These are phyloP conservation scores for Mus pahari DNA, from an alignment of 2,113 vertebrate genomes.

Conservation along the genomic window DNA sequence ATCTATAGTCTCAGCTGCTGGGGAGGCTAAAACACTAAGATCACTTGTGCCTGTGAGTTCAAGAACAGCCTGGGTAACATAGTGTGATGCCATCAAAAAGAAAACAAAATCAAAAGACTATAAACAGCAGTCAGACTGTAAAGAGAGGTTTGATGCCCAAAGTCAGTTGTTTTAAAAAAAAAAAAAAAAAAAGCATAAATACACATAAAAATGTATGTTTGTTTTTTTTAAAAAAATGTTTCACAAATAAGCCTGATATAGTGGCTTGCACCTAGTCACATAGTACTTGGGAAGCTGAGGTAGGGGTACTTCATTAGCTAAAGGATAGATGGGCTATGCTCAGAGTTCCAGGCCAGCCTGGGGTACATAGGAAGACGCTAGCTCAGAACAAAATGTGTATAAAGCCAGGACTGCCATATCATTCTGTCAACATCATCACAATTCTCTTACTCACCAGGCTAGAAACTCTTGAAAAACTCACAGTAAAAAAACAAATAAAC, in stretches of 20 bases:
- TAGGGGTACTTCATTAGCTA: not conserved
- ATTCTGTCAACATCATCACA: not conserved
- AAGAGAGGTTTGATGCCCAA: not conserved
- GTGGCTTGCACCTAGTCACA: not conserved
- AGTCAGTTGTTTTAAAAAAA: not conserved
- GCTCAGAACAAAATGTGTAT: not conserved
- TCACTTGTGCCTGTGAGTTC: not conserved
- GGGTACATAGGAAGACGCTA: not conserved
- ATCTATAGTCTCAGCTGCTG: not conserved
- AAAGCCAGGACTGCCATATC: not conserved
- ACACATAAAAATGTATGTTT: not conserved
- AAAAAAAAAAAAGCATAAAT: not conserved
- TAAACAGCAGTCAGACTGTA: constrained; percentile 1
- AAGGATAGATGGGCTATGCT: not conserved
- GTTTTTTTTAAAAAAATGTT: not conserved
- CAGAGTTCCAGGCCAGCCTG: not conserved
- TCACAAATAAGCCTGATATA: not conserved
- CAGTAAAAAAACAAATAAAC: not conserved
- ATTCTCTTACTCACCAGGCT: constrained; percentile 24
- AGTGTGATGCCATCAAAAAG: not conserved
- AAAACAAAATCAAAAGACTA: not conserved
- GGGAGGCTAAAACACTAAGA: not conserved
- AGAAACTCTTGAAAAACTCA: constrained; percentile 2
- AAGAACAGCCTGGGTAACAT: not conserved
- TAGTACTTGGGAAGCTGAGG: not conserved